phyloP scores from a whole-genome alignment of 2,113 vertebrate species.

The Dermatemys mawii region DNA sequence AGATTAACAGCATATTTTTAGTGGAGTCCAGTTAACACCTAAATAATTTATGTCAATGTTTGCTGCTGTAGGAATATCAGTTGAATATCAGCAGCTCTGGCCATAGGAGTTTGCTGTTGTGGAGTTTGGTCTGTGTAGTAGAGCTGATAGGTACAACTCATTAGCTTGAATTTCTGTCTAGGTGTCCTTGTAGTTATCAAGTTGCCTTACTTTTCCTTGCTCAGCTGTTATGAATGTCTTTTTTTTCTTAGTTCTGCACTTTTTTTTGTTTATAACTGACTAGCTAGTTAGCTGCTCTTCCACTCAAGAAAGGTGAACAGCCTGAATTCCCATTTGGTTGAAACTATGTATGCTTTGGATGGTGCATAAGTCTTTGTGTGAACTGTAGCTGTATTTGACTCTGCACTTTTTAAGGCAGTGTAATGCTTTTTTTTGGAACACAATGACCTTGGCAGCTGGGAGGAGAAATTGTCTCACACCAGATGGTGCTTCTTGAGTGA shows the following conservation, averaged over 20 bases:
- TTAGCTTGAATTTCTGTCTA: not conserved
- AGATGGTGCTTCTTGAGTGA: not conserved
- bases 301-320: not conserved
- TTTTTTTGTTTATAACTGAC: not conserved
- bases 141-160: rapidly evolving
- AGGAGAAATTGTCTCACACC: not conserved
- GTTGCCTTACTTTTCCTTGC: not conserved
- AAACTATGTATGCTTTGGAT: not conserved
- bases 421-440: not conserved
- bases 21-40: not conserved
- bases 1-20: not conserved
- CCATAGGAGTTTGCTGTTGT: not conserved
- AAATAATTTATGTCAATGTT: rapidly evolving
- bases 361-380: not conserved
- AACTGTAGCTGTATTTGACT: not conserved
- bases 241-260: not conserved
- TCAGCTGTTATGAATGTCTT: not conserved
- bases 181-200: not conserved
- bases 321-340: not conserved
- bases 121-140: not conserved
- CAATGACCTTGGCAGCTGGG: not conserved
- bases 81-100: not conserved
- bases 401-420: not conserved
- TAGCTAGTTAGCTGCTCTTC: not conserved
- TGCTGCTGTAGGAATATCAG: not conserved